Percentiles rank a stretch among this genome's conserved stretches.
These are phyloP conservation scores for Leptothorax acervorum DNA, from an alignment of 2,888 invertebrate genomes.

Conservation along the genomic window DNA sequence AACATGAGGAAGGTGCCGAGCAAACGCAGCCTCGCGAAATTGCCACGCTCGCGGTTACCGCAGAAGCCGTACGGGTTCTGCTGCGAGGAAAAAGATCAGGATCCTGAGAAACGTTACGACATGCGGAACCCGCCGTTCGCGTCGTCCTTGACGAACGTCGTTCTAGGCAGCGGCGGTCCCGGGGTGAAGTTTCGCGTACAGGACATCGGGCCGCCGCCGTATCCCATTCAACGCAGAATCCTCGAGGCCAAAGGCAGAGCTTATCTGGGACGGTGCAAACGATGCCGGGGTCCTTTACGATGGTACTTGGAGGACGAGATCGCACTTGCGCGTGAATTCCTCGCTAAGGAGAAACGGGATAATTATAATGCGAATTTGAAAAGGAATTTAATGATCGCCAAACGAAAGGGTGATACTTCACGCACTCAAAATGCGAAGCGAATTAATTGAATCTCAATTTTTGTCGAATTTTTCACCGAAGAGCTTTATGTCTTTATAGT, in stretches of 20 bases:
- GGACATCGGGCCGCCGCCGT: constrained; percentile 67
- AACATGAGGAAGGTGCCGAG: constrained; percentile 48
- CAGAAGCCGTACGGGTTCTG: constrained; percentile 80
- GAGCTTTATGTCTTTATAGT: not conserved
- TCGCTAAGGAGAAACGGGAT: constrained; percentile 64
- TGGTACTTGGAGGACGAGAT: constrained; percentile 81
- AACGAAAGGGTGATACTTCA: constrained; percentile 61
- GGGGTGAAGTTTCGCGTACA: constrained; percentile 77
- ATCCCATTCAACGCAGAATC: constrained; percentile 31
- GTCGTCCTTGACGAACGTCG: constrained; percentile 64
- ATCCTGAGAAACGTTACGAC: constrained; percentile 69
- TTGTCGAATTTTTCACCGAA: not conserved
- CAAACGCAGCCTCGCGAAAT: constrained; percentile 20
- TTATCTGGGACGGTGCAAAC: constrained; percentile 69
- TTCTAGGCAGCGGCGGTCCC: constrained; percentile 73
- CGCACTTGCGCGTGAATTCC: constrained; percentile 69
- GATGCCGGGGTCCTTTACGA: constrained; percentile 75
- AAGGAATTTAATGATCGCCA: constrained; percentile 62
- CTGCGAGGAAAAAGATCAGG: constrained; percentile 75
- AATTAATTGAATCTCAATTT: constrained; percentile 35
- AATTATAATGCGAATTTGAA: constrained; percentile 61
- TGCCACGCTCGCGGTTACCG: not conserved
- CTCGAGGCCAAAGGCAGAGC: constrained; percentile 21
- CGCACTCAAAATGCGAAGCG: not conserved
- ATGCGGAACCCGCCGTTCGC: constrained; percentile 68